Percentiles rank a stretch among this genome's conserved stretches.
Conservation (phyloP, 2,888 invertebrate genomes). For the Ferdinandea cuprea region DNA sequence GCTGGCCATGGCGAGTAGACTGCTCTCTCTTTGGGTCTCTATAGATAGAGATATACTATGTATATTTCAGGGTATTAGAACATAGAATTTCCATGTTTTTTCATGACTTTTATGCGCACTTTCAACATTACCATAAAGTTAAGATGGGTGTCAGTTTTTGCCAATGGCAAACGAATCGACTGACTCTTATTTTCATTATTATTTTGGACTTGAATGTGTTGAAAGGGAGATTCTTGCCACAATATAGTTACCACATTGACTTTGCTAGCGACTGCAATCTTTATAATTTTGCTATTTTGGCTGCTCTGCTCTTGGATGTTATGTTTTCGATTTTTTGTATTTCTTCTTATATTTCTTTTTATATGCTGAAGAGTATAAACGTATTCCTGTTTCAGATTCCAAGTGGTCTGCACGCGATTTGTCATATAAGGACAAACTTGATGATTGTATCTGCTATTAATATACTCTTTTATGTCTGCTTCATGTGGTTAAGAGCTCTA, state of each 20-base stretch:
- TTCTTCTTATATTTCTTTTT: too few relatives aligned
- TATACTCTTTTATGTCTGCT: background rate
- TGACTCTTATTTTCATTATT: conserved; percentile 29
- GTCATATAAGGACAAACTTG: conserved; percentile 22
- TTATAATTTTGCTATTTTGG: background rate
- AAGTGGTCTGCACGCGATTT: conserved; percentile 34
- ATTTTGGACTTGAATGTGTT: background rate
- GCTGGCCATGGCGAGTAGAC: conserved; percentile 14
- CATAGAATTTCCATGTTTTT: conserved; percentile 29
- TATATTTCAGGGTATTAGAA: too few relatives aligned
- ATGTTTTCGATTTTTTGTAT: background rate
- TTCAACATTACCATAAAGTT: conserved; percentile 45
- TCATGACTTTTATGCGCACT: conserved; percentile 51
- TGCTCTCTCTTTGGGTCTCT: too few relatives aligned
- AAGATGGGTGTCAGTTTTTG: conserved; percentile 48
- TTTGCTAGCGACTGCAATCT: conserved; percentile 18
- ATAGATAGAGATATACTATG: background rate
- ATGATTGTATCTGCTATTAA: conserved; percentile 48
- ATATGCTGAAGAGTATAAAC: background rate
- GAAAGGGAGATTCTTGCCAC: background rate
- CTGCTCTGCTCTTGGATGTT: conserved; percentile 8
- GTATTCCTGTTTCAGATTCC: background rate
- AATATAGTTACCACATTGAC: background rate
- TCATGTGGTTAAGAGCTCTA: background rate
- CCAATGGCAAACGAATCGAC: background rate